phyloP scores from a whole-genome alignment of 2,888 invertebrate genomes.

The Philopedon plagiatum region DNA sequence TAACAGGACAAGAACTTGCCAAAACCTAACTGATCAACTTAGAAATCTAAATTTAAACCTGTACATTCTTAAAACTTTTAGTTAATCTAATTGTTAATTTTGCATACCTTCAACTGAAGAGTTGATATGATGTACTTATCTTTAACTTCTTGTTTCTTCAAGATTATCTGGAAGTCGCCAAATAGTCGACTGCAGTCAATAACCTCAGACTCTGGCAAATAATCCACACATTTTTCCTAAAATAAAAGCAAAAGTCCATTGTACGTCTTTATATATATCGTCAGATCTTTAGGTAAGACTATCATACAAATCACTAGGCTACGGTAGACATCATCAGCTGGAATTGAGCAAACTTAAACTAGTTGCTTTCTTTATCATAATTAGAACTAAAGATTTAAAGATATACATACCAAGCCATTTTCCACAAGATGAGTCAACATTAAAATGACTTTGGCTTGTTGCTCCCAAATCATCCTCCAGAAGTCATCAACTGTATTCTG shows the following conservation, averaged over 20 bases:
- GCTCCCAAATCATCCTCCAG: constrained; percentile 98
- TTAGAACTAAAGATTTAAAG: too few species aligned
- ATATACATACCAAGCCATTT: constrained; percentile 82
- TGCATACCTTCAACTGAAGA: constrained; percentile 81
- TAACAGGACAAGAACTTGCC: too few species aligned
- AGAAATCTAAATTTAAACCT: too few species aligned
- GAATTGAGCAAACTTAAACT: too few species aligned
- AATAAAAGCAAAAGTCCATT: constrained; percentile 56
- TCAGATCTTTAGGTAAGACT: too few species aligned
- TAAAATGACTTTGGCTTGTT: constrained; percentile 88
- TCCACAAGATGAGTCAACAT: constrained; percentile 94
- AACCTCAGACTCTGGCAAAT: constrained; percentile 93
- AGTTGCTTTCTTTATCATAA: too few species aligned
- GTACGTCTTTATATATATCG: neutral
- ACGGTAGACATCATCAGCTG: too few species aligned
- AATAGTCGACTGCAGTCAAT: constrained; percentile 89
- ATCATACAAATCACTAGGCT: too few species aligned
- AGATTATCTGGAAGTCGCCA: constrained; percentile 89
- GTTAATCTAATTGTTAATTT: too few species aligned
- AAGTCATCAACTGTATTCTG: constrained; percentile 89
- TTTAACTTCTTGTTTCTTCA: constrained; percentile 90
- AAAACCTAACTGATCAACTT: too few species aligned
- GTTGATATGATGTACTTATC: constrained; percentile 93
- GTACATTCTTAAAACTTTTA: too few species aligned
- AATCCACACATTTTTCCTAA: constrained; percentile 91